Evolutionary conservation across 2,888 invertebrate species (phyloP).

Genomic region (Rhagonycha fulva): DNA sequence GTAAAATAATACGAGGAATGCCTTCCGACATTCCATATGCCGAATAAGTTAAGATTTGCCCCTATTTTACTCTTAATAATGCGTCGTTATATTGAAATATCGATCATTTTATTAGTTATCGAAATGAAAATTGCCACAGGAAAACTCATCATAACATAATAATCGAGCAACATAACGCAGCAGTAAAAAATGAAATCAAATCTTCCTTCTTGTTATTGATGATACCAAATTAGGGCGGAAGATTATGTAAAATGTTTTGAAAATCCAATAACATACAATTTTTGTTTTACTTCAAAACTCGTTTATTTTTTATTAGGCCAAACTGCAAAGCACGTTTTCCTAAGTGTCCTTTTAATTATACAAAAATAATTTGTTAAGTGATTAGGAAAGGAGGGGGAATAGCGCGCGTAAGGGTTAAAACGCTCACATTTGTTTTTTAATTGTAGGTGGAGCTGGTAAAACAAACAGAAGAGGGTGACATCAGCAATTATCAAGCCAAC

Average conservation of each 20-base stretch:
- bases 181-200: neutral
- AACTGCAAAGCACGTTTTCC: neutral
- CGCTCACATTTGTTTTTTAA: constrained; percentile 16
- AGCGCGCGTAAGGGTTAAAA: constrained; percentile 1
- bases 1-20: neutral
- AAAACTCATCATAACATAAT: neutral
- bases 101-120: neutral
- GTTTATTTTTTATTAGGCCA: neutral
- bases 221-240: neutral
- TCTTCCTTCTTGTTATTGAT: neutral
- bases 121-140: neutral
- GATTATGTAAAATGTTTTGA: neutral
- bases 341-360: neutral
- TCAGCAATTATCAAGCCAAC: constrained; percentile 88
- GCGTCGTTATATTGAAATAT: neutral
- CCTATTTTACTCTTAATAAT: neutral
- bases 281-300: neutral
- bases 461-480: constrained; percentile 81
- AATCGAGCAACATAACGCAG: neutral
- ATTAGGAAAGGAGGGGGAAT: neutral
- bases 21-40: neutral
- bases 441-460: constrained; percentile 73
- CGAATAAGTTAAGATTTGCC: neutral
- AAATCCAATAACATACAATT: neutral
- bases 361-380: neutral